These are phyloP conservation scores for Noctua pronuba DNA, from an alignment of 2,888 invertebrate genomes.

Conservation along the genomic window DNA sequence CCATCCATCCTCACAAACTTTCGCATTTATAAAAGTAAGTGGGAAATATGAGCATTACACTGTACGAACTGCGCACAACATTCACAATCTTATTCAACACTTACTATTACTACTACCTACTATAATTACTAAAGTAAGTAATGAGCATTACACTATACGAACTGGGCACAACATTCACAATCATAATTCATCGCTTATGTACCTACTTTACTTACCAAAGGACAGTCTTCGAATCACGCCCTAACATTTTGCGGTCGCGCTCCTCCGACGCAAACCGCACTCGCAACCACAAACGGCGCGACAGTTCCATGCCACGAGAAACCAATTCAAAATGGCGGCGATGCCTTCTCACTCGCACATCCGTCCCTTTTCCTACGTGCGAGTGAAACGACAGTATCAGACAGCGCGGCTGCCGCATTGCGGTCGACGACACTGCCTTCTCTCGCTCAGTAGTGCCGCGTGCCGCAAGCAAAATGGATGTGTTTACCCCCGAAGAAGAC, in stretches of 20 bases:
- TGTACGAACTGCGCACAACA: not conserved
- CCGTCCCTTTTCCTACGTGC: not conserved
- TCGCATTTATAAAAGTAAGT: not conserved
- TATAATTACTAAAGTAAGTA: too few species aligned
- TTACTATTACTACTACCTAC: too few species aligned
- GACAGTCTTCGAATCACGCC: not conserved
- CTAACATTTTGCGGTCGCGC: not conserved
- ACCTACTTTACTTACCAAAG: not conserved
- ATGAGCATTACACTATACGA: not conserved
- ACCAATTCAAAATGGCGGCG: slow-evolving; percentile 26
- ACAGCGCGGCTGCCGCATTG: slow-evolving; percentile 26
- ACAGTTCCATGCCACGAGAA: not conserved
- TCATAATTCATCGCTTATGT: not conserved
- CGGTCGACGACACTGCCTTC: slow-evolving; percentile 32
- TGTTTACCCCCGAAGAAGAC: slow-evolving; percentile 29
- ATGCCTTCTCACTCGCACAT: slow-evolving; percentile 9
- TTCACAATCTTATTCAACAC: not conserved
- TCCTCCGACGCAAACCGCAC: not conserved
- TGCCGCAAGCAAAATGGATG: slow-evolving; percentile 28
- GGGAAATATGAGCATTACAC: not conserved
- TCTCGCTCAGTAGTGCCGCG: slow-evolving; percentile 22
- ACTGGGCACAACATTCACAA: not conserved
- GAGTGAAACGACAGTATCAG: slow-evolving; percentile 16
- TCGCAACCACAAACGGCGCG: slow-evolving; percentile 12
- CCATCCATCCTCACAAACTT: not conserved